Evolutionary conservation across 2,888 invertebrate genomes (phyloP).

Genomic region (Balanococcus diminutus): DNA sequence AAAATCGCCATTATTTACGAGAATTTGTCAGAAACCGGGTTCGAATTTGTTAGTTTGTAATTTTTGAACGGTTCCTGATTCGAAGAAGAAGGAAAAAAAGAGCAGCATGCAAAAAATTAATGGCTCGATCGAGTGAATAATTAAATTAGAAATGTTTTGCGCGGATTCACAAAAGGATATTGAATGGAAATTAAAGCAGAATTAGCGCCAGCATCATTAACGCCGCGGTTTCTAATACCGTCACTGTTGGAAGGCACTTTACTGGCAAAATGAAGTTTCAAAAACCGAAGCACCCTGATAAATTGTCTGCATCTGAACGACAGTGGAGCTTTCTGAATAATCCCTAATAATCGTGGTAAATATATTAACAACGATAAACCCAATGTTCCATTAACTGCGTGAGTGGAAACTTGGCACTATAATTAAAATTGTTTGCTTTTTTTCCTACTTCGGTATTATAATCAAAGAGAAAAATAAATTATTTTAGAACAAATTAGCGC

Average conservation of each 20-base stretch:
- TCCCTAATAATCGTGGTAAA: conserved; percentile 50
- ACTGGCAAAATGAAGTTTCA: conserved; percentile 35
- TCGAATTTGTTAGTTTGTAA: conserved; percentile 22
- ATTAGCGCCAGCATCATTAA: conserved; percentile 51
- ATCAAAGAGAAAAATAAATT: conserved; percentile 11
- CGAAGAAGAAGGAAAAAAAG: conserved; percentile 20
- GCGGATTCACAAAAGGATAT: conserved; percentile 50
- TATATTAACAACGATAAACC: conserved; percentile 50
- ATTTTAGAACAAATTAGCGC: not conserved
- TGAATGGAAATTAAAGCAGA: conserved; percentile 52
- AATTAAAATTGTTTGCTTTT: conserved; percentile 6
- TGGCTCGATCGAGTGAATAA: conserved; percentile 43
- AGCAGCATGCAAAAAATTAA: conserved; percentile 29
- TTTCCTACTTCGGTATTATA: not conserved
- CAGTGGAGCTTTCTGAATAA: conserved; percentile 42
- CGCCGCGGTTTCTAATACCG: conserved; percentile 48
- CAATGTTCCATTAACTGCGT: conserved; percentile 15
- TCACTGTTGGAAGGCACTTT: conserved; percentile 39
- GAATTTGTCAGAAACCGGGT: conserved; percentile 1
- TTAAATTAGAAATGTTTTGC: conserved; percentile 51
- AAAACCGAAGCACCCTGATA: conserved; percentile 50
- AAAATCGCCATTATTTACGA: conserved; percentile 17
- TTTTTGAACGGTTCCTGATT: not conserved
- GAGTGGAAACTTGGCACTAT: conserved; percentile 1
- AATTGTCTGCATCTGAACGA: conserved; percentile 50